Conservation (phyloP, 1,140 invertebrate genomes). For the Tachypleus tridentatus region DNA sequence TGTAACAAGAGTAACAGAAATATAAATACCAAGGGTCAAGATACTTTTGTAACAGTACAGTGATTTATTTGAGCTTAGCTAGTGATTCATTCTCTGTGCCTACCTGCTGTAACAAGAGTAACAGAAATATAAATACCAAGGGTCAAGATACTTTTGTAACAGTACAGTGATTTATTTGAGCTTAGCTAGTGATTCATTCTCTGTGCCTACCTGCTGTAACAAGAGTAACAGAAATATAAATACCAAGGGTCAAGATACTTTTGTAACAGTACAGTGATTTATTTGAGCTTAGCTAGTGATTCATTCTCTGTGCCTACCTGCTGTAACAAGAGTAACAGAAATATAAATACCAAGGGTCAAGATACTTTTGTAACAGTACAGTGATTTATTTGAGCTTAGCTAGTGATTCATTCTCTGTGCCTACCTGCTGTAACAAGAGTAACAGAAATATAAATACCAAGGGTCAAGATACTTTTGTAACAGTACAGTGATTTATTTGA, state of each 20-base stretch:
- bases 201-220: conserved; percentile 66
- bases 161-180: conserved; percentile 44
- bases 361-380: too few species aligned
- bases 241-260: too few species aligned
- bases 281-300: conserved; percentile 83
- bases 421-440: conserved; percentile 56
- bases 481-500: conserved; percentile 43
- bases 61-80: conserved; percentile 79
- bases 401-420: conserved; percentile 74
- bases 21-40: too few species aligned
- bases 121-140: too few species aligned
- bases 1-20: conserved; percentile 33
- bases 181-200: conserved; percentile 84
- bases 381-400: conserved; percentile 78
- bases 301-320: conserved; percentile 79
- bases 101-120: conserved; percentile 53
- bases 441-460: too few species aligned
- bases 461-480: too few species aligned
- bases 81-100: conserved; percentile 78
- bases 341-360: too few species aligned
- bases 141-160: too few species aligned
- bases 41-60: too few species aligned
- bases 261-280: too few species aligned
- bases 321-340: conserved; percentile 40
- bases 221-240: too few species aligned